Conservation (phyloP, 2,888 invertebrate species). For the Ochropleura leucogaster region DNA sequence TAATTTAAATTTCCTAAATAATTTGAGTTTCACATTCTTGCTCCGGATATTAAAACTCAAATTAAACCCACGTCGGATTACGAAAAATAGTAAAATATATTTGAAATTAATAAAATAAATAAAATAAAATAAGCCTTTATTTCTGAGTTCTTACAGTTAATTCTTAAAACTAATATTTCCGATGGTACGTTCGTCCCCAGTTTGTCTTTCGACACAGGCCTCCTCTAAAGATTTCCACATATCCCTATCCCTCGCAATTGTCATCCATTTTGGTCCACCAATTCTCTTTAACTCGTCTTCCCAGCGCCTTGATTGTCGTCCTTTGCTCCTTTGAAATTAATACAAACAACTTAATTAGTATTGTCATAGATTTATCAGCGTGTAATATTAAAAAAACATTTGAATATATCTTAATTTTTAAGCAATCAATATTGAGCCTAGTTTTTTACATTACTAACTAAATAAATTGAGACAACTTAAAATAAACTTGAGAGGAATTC, state of each 20-base stretch:
- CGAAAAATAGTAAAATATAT: constrained; percentile 4
- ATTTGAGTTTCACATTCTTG: not conserved
- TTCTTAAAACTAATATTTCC: too few species aligned
- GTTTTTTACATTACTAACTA: constrained; percentile 2
- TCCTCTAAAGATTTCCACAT: too few species aligned
- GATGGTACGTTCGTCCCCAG: too few species aligned
- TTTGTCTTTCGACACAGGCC: too few species aligned
- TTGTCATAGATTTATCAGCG: constrained; percentile 19
- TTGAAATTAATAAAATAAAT: too few species aligned
- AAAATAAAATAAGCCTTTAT: too few species aligned
- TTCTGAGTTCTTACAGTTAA: too few species aligned
- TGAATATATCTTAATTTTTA: constrained; percentile 4
- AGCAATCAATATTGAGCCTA: constrained; percentile 16
- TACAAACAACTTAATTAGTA: constrained; percentile 15
- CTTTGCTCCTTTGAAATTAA: not conserved
- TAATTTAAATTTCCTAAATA: not conserved
- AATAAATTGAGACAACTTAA: constrained; percentile 24
- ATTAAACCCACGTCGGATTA: not conserved
- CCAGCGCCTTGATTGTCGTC: too few species aligned
- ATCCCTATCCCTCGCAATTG: too few species aligned
- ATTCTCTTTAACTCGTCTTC: too few species aligned
- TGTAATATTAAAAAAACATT: constrained; percentile 4
- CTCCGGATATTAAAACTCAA: not conserved
- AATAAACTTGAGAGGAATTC: constrained; percentile 10
- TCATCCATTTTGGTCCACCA: too few species aligned